Conservation (phyloP, 2,797 vertebrate species). For the Phalloptychus januarius region DNA sequence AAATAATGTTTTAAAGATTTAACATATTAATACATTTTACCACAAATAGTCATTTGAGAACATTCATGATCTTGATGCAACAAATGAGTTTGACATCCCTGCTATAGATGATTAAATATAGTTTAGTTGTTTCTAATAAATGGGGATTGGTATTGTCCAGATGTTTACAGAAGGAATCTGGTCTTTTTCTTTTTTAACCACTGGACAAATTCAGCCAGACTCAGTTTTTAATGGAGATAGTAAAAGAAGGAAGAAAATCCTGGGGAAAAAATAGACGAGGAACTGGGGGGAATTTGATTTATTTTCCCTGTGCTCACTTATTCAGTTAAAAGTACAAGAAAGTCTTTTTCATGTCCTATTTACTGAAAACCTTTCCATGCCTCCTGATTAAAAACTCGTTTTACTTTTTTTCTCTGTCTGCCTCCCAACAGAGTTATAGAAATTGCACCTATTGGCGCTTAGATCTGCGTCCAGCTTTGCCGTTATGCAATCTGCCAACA, state of each 20-base stretch:
- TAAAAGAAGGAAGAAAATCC: not conserved
- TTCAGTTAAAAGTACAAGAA: conserved; percentile 36
- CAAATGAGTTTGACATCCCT: too few species aligned
- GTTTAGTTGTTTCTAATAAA: not conserved
- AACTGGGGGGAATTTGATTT: conserved; percentile 37
- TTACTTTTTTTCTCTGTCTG: conserved; percentile 2
- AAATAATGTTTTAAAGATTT: too few species aligned
- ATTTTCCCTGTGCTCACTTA: conserved; percentile 39
- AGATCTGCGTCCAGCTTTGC: conserved; percentile 21
- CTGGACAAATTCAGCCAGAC: conserved; percentile 36
- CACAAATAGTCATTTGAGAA: too few species aligned
- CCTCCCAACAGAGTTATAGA: not conserved
- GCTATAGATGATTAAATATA: not conserved
- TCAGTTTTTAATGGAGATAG: conserved; percentile 26
- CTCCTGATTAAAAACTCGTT: conserved; percentile 37
- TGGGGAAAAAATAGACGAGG: conserved; percentile 3
- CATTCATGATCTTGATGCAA: too few species aligned
- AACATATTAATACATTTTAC: too few species aligned
- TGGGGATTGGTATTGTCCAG: not conserved
- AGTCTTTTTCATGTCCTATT: conserved; percentile 42
- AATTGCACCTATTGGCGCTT: conserved; percentile 22
- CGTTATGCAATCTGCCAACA: conserved; percentile 57
- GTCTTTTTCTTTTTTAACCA: not conserved
- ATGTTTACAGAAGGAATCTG: too few species aligned
- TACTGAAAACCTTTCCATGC: conserved; percentile 28